Evolutionary conservation across 2,113 vertebrate genomes (phyloP), one percentile per base, ranked within the genome.

Genomic region (Apteryx owenii): DNA sequence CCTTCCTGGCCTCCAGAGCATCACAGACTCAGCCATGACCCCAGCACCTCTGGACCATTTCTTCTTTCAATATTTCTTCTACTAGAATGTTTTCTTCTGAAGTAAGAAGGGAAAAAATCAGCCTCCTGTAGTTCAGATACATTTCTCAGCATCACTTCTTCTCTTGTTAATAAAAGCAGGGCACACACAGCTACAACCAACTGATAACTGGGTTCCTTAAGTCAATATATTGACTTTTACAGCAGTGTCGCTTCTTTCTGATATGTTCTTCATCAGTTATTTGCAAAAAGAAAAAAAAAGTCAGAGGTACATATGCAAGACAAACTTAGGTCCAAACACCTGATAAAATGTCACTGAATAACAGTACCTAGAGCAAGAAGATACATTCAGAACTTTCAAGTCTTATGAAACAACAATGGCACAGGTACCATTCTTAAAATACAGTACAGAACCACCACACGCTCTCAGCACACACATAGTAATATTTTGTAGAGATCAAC

Each of bases 271-370:
- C 20, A 31, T 19, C 7, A 73, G 22, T 12, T 64, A 64, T 36
- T 51, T n/a, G 18, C 44, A 65, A 81, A 95, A 95, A 60, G 48
- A 61, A n/a, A 28, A 60, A 95, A 94, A 48, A 54, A 56, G 20
- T 8, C 17, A 38, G 73, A 80, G 61, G 3, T 26, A 69, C 0
- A 0, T 5, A 5, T 33, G 29, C 33, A 51, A 69, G 58, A 76
- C 5, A 77, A 53, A 68, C 12, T 68, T 68, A 28, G 7, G 21
- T 69, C 31, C 10, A 2, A 29, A 48, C 5, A 70, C 6, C 7
- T 21, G 40, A 70, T 23, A 36, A 56, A 58, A 42, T n/a, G 6
- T 9, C 12, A 29, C 12, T 33, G 19, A 51, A 1, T 42, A 51
- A 31, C 17, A 46, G 19, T 17, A 73, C 10, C 12, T 7, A 50